Conservation (phyloP, 1,140 invertebrate genomes). For the Cherax quadricarinatus region DNA sequence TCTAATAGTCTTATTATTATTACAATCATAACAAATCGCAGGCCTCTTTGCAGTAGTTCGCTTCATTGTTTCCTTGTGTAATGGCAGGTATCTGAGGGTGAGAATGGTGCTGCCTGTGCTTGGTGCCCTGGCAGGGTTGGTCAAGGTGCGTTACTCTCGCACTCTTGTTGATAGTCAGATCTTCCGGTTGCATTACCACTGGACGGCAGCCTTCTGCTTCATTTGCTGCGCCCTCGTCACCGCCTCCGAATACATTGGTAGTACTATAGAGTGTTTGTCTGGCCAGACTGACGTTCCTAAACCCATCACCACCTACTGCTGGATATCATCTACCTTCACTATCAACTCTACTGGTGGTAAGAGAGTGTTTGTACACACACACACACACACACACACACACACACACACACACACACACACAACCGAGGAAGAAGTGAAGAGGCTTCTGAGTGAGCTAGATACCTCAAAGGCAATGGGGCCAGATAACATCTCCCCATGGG, state of each 20-base stretch:
- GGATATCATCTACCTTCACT: constrained; percentile 94
- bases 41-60: no score
- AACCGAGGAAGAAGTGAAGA: no score
- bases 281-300: constrained; percentile 82
- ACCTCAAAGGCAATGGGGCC: no score
- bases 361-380: not conserved
- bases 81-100: no score
- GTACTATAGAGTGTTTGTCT: constrained; percentile 93
- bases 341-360: constrained; percentile 76
- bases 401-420: no score
- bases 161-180: constrained; percentile 86
- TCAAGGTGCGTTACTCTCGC: constrained; percentile 58
- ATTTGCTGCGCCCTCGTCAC: constrained; percentile 84
- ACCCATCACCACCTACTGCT: constrained; percentile 93
- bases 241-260: constrained; percentile 92
- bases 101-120: constrained; percentile 63
- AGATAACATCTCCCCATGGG: no score
- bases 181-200: constrained; percentile 92
- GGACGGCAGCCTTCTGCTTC: constrained; percentile 88
- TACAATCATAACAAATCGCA: no score
- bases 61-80: no score
- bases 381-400: no score
- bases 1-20: no score
- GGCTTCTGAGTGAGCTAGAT: no score
- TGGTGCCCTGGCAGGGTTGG: constrained; percentile 54